Base-by-base conservation (phyloP, 2,797 vertebrate genomes). In the Iguana delicatissima region DNA sequence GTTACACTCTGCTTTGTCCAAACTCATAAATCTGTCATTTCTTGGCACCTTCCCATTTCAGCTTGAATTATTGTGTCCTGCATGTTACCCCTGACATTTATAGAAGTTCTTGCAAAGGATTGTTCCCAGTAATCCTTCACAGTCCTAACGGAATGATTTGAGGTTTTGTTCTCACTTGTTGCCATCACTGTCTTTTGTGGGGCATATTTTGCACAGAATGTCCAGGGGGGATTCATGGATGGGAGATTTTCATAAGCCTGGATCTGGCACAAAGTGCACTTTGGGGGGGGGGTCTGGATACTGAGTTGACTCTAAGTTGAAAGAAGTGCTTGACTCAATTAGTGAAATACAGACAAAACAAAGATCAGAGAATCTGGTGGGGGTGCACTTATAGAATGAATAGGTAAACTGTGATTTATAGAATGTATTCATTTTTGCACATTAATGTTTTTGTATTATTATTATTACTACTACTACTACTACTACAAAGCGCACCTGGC, bases 81-180 rank as follows among this genome's bases (percentile, higher is more conserved):
- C 24, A 4, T 29, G 26, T 88, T 79, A 88, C 80, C 80, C 62
- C 85, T 88, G 86, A 84, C 59, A 84, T 88, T 79, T 84, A 57
- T 50, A 84, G 42, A 87, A 67, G 35, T n/a, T 24, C 29, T 84
- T 35, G 18, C 80, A 87, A 83, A 55, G 83, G 38, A n/a, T 69
- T 69, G 73, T 42, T 87, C 13, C 14, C 0, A 80, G 59, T 12
- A 92, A 46, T 86, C 72, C n/a, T 77, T 84, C 82, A 57, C 85
- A 91, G 86, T 74, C 74, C n/a, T 46, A 94, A 76, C 90, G 22
- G 4, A 52, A 84, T 80, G 6, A 69, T 74, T 59, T 86, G 74
- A 84, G 57, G 69, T 83, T 74, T 84, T 85, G 22, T 84, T 46
- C 24, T 69, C 12, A 4, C 46, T 29, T 77, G 16, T 74, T 86